These are phyloP conservation scores for Terrapene triunguis DNA, from an alignment of 2,113 vertebrate genomes.

Conservation along the genomic window DNA sequence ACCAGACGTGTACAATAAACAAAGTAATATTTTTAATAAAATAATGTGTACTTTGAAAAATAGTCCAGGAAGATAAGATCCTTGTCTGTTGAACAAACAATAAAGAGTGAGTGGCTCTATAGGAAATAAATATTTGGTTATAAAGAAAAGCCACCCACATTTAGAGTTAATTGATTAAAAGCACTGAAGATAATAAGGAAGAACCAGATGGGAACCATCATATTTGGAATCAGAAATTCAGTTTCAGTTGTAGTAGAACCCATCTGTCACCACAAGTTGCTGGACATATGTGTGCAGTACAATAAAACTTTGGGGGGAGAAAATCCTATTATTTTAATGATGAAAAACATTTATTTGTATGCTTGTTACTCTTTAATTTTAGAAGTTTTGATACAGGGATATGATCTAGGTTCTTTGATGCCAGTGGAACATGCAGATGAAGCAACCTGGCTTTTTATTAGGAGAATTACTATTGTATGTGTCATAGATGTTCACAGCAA, in stretches of 20 bases:
- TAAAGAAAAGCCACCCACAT: slow-evolving; percentile 7
- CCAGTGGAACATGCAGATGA: background rate
- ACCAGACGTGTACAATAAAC: background rate
- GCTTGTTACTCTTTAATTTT: slow-evolving; percentile 41
- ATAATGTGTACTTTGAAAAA: background rate
- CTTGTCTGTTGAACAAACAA: background rate
- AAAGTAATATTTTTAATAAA: background rate
- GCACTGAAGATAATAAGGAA: slow-evolving; percentile 11
- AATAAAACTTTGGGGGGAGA: background rate
- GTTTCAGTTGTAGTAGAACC: background rate
- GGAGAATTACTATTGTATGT: slow-evolving; percentile 2
- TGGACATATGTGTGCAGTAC: background rate
- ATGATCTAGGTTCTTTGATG: slow-evolving; percentile 21
- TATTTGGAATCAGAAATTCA: background rate
- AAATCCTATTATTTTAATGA: background rate
- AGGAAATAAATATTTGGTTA: slow-evolving; percentile 28
- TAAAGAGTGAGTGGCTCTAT: background rate
- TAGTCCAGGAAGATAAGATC: background rate
- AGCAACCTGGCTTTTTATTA: background rate
- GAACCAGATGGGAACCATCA: background rate
- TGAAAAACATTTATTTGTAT: background rate
- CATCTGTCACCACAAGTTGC: background rate
- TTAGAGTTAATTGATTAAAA: slow-evolving; percentile 25
- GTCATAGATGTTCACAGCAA: background rate
- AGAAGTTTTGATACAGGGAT: slow-evolving; percentile 24